Evolutionary conservation across 2,113 vertebrate genomes (phyloP).

Genomic region (Callaeas wilsoni): DNA sequence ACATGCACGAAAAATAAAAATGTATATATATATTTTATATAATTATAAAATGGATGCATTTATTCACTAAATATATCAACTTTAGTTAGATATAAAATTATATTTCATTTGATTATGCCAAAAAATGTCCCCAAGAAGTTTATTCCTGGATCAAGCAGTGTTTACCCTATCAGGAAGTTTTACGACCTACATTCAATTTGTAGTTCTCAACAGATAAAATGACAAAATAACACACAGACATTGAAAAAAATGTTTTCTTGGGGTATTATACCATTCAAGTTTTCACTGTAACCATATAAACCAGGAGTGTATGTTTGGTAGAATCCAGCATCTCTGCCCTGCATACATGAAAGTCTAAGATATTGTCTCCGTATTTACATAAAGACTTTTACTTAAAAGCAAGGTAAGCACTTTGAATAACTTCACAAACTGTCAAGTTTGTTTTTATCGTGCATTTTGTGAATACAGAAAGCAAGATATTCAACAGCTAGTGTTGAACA

Average conservation of each 20-base stretch:
- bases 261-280: neutral
- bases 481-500: neutral
- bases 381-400: neutral
- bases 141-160: neutral
- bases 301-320: neutral
- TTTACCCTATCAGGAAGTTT: neutral
- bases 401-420: neutral
- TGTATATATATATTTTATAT: no score
- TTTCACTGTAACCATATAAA: neutral
- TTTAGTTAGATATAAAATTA: neutral
- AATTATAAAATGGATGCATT: neutral
- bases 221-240: neutral
- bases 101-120: neutral
- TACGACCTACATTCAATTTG: neutral
- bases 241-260: neutral
- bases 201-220: neutral
- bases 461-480: neutral
- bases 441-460: neutral
- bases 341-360: neutral
- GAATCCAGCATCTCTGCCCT: neutral
- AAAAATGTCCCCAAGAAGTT: neutral
- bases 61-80: neutral
- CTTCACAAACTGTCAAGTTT: neutral
- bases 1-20: neutral
- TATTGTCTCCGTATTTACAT: neutral